Evolutionary conservation across 2,113 vertebrate genomes (phyloP), one percentile per base, ranked within the genome.

Genomic region (Dinomys branickii): DNA sequence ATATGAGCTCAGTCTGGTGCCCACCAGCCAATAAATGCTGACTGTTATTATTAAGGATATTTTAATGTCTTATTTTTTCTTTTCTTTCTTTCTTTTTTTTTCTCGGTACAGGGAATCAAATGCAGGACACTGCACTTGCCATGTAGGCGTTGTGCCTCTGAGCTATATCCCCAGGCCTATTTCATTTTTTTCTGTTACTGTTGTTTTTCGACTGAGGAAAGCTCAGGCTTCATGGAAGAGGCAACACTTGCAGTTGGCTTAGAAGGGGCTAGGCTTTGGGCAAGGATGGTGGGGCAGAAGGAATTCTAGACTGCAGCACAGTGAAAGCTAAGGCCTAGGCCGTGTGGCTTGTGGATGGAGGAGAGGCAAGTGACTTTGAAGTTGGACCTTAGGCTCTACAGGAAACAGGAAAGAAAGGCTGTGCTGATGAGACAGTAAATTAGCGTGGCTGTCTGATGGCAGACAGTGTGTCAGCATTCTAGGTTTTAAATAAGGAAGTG

Each of bases 401-500:
- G 67, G 56, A 91, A 84, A 38, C 30, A 94, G 63, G 73, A 89
- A 73, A 63, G 28, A 85, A 71, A 30, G 14, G 19, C 30, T 83
- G 50, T 67, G 44, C 47, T 80, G 91, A 81, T 14, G 9, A 88
- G 38, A 56, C 83, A 61, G 17, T 71, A 7, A 47, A 61, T 50
- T 30, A 56, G 11, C 26, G 33, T 44, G 58, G 71, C 38, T 59
- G 1, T 58, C 56, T 77, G 82, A 26, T 4, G 0, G 19, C 56
- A 90, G 59, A 33, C 47, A 89, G n/a, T 28, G 22, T 63, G 63
- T 94, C 81, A 95, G 88, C 82, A 92, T 88, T 88, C 0, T 20
- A 88, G 38, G 16, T 75, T 95, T 90, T 71, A 94, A 86, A 85
- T 77, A 82, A 73, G 96, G 92, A 96, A 97, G 82, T 41, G 35